A percentile compares a stretch with the other conserved stretches of the same genome.
phyloP scores from a whole-genome alignment of 2,797 vertebrate species.

The Australoheros facetus region DNA sequence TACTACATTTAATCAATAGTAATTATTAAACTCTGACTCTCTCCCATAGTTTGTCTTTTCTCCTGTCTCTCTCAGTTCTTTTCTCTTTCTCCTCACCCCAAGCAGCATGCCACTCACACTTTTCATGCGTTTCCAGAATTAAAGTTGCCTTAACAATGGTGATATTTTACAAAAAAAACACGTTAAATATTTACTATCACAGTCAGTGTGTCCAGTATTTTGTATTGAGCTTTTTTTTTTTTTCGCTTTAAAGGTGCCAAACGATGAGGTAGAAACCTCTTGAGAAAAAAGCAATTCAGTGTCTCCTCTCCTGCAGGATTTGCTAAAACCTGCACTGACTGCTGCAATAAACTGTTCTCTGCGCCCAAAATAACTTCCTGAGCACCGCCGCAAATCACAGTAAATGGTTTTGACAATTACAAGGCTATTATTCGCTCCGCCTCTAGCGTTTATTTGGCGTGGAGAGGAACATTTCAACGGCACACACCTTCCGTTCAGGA shows the following conservation, averaged over 20 bases:
- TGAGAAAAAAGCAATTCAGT: not conserved
- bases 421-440: not conserved
- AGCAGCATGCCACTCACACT: not conserved
- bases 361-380: not conserved
- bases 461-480: constrained; percentile 1
- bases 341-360: not conserved
- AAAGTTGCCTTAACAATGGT: not conserved
- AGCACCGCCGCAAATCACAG: not conserved
- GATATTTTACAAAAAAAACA: not conserved
- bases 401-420: constrained; percentile 10
- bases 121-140: not conserved
- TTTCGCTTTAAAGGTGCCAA: not conserved
- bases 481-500: not conserved
- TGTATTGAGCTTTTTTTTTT: too few species aligned
- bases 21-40: not conserved
- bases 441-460: not conserved
- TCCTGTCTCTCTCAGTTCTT: not conserved
- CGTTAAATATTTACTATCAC: not conserved
- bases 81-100: not conserved
- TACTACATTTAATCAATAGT: fast-evolving
- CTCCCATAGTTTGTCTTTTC: not conserved
- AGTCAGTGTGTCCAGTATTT: not conserved
- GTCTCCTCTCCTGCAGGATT: not conserved
- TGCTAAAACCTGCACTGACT: not conserved
- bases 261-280: not conserved